phyloP scores from a whole-genome alignment of 1,140 invertebrate genomes.

The Megathymus violae region DNA sequence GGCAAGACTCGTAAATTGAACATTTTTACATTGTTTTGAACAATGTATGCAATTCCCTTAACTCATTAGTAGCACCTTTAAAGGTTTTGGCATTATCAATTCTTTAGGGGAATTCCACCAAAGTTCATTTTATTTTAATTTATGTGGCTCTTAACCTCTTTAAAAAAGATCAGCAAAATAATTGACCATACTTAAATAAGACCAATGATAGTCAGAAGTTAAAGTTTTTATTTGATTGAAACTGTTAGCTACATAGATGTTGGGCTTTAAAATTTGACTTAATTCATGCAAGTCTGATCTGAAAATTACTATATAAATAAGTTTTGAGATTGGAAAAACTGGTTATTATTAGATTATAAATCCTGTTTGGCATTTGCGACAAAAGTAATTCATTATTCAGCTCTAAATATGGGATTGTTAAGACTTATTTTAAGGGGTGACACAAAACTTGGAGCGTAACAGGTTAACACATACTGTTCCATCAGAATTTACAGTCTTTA shows the following conservation, averaged over 20 bases:
- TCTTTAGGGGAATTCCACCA: constrained; percentile 14
- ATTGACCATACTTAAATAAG: neutral
- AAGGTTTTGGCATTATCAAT: constrained; percentile 50
- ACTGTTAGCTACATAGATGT: neutral
- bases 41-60: constrained; percentile 33
- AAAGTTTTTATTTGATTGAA: neutral
- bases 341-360: constrained; percentile 13
- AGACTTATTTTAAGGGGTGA: constrained; percentile 10
- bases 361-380: constrained; percentile 10
- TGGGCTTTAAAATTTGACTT: constrained; percentile 34
- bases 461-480: neutral
- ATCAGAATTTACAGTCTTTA: constrained; percentile 15
- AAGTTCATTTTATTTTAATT: constrained; percentile 16
- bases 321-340: constrained; percentile 17
- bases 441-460: neutral
- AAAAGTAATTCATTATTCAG: constrained; percentile 36
- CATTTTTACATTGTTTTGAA: too few species aligned
- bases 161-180: neutral
- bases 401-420: constrained; percentile 37
- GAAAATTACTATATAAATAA: constrained; percentile 60
- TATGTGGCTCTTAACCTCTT: neutral
- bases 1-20: too few species aligned
- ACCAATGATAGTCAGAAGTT: neutral
- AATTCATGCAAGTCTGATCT: constrained; percentile 65
- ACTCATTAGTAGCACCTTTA: constrained; percentile 29